Percentiles rank a stretch among this genome's conserved stretches.
phyloP scores from a whole-genome alignment of 2,888 invertebrate genomes.

The Caenorhabditis sp. region DNA sequence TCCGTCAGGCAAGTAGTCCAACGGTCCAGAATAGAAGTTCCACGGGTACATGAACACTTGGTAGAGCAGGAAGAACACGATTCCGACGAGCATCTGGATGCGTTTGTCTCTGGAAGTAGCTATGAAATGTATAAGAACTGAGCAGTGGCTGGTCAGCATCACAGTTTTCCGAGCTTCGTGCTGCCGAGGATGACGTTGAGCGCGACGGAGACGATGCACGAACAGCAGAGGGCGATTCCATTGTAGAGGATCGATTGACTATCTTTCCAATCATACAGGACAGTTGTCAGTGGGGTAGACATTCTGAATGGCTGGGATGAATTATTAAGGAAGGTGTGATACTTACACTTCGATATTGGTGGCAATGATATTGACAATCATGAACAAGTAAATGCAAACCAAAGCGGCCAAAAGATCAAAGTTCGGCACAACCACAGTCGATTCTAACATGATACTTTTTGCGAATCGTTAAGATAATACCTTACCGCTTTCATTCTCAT shows the following conservation, averaged over 20 bases:
- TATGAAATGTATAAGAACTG: conserved; percentile 38
- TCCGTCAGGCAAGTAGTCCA: conserved; percentile 46
- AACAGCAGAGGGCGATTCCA: conserved; percentile 52
- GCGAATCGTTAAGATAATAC: too few species aligned
- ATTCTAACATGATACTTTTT: too few species aligned
- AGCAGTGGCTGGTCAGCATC: conserved; percentile 30
- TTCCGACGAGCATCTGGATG: conserved; percentile 61
- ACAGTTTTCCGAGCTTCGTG: conserved; percentile 60
- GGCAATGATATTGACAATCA: conserved; percentile 52
- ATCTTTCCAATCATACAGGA: conserved; percentile 64
- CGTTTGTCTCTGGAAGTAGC: conserved; percentile 60
- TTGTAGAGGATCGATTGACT: conserved; percentile 62
- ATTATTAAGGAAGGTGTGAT: background rate
- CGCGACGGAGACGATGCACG: conserved; percentile 57
- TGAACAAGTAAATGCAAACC: conserved; percentile 55
- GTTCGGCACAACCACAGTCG: conserved; percentile 43
- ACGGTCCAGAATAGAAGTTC: conserved; percentile 60
- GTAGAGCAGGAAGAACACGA: conserved; percentile 56
- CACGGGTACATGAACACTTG: conserved; percentile 62
- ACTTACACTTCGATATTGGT: conserved; percentile 60
- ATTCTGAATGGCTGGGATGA: conserved; percentile 40
- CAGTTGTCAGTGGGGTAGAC: conserved; percentile 61
- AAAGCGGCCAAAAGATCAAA: conserved; percentile 40
- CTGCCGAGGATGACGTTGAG: conserved; percentile 56
- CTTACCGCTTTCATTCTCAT: conserved; percentile 33